A percentile compares a stretch with the other conserved stretches of the same genome.
These are phyloP conservation scores for Musca domestica DNA, from an alignment of 1,140 invertebrate genomes.

Conservation along the genomic window DNA sequence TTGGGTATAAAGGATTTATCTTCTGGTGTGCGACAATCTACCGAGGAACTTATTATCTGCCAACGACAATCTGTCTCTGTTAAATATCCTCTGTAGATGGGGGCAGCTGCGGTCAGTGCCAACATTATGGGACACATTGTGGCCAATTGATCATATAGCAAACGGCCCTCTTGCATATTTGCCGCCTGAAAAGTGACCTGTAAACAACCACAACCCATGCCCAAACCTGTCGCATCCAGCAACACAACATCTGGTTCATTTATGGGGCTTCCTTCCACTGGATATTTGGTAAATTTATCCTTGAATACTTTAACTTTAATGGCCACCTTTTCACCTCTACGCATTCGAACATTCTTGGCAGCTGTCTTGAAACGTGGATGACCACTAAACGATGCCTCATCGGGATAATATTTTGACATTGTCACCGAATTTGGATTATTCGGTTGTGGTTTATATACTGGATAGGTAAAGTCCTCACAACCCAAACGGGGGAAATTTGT, in stretches of 20 bases:
- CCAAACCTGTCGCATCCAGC: slow-evolving; percentile 99
- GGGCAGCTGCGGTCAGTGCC: slow-evolving; percentile 93
- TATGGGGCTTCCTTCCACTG: slow-evolving; percentile 68
- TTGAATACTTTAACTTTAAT: slow-evolving; percentile 95
- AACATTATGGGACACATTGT: slow-evolving; percentile 97
- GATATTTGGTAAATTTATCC: slow-evolving; percentile 83
- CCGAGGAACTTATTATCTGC: slow-evolving; percentile 91
- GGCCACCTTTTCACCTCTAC: slow-evolving; percentile 90
- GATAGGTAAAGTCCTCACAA: slow-evolving; percentile 84
- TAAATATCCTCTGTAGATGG: slow-evolving; percentile 88
- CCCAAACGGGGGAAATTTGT: slow-evolving; percentile 94
- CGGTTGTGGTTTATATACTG: slow-evolving; percentile 69
- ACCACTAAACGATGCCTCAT: slow-evolving; percentile 87
- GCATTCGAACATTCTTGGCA: slow-evolving; percentile 86
- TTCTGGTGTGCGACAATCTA: slow-evolving; percentile 93
- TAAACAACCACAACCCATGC: slow-evolving; percentile 98
- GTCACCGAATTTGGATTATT: slow-evolving; percentile 68
- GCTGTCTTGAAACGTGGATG: slow-evolving; percentile 96
- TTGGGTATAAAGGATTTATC: slow-evolving; percentile 93
- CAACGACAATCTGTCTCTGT: slow-evolving; percentile 96
- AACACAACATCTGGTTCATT: slow-evolving; percentile 82
- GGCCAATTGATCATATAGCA: slow-evolving; percentile 95
- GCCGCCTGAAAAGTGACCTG: slow-evolving; percentile 92
- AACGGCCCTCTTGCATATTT: slow-evolving; percentile 92
- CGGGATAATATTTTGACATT: slow-evolving; percentile 90